These are phyloP conservation scores for Orthonyx spaldingii DNA, from an alignment of 2,113 vertebrate genomes.

Conservation along the genomic window DNA sequence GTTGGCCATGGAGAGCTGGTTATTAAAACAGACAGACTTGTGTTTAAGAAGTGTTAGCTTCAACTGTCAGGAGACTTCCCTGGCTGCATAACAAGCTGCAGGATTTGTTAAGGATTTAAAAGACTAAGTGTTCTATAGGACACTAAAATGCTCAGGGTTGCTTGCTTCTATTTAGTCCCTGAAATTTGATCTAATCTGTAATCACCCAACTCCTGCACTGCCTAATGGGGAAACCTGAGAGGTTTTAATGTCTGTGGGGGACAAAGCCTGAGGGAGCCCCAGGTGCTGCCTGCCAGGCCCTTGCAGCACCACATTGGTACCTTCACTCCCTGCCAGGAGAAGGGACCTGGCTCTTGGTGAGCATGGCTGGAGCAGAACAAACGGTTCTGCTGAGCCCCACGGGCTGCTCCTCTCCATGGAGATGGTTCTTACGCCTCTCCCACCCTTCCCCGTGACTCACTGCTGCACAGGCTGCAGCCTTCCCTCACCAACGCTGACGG, in stretches of 20 bases:
- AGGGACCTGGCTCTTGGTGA: background rate
- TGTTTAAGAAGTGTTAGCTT: slow-evolving; percentile 12
- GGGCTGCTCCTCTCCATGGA: slow-evolving; percentile 15
- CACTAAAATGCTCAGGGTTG: background rate
- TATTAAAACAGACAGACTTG: slow-evolving; percentile 26
- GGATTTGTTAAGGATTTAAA: background rate
- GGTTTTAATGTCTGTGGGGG: background rate
- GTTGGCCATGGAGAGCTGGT: background rate
- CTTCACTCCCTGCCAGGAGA: background rate
- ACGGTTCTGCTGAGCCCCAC: background rate
- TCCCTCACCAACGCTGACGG: background rate
- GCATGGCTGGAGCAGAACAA: background rate
- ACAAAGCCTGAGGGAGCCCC: background rate
- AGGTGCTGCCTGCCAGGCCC: background rate
- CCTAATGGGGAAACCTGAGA: background rate
- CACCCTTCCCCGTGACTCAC: slow-evolving; percentile 24
- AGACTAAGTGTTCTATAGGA: background rate
- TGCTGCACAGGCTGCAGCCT: background rate
- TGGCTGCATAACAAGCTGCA: background rate
- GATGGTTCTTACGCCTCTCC: background rate
- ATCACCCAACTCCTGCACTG: background rate
- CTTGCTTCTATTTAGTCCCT: background rate
- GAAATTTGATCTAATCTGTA: background rate
- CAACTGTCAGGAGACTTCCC: slow-evolving; percentile 3
- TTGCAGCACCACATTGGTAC: accelerated